A percentile compares a stretch with the other conserved stretches of the same genome.
These are phyloP conservation scores for Euura saliciscinereae DNA, from an alignment of 1,140 invertebrate species.

Conservation along the genomic window DNA sequence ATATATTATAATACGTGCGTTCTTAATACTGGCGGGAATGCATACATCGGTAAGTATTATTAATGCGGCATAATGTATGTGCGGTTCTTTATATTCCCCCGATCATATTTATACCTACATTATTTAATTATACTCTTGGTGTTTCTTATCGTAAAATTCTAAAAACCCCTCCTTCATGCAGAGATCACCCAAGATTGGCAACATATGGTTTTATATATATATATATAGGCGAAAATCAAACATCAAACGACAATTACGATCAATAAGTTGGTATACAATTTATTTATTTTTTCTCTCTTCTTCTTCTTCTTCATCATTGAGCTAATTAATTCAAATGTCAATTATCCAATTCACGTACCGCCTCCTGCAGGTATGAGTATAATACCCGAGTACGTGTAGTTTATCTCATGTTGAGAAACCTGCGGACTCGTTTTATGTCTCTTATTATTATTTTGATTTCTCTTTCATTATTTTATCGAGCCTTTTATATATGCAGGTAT, in stretches of 20 bases:
- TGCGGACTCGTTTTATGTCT: not conserved
- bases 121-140: not conserved
- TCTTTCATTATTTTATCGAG: not conserved
- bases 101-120: not conserved
- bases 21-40: constrained; percentile 4
- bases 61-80: no score
- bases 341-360: no score
- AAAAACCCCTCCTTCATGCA: not conserved
- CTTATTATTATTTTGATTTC: not conserved
- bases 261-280: no score
- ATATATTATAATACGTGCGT: constrained; percentile 3
- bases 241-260: not conserved
- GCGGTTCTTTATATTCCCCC: no score
- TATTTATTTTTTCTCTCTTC: no score
- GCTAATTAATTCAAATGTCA: no score
- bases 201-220: not conserved
- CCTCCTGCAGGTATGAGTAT: no score
- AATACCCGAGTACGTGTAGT: no score
- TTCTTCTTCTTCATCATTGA: no score
- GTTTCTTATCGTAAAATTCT: not conserved
- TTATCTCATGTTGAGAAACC: not conserved
- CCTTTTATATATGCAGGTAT: no score
- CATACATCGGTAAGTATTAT: not conserved
- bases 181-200: no score
- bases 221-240: not conserved